Evolutionary conservation across 2,888 invertebrate genomes (phyloP), one percentile per base, ranked within the genome.

Genomic region (Lasius fuliginosus): DNA sequence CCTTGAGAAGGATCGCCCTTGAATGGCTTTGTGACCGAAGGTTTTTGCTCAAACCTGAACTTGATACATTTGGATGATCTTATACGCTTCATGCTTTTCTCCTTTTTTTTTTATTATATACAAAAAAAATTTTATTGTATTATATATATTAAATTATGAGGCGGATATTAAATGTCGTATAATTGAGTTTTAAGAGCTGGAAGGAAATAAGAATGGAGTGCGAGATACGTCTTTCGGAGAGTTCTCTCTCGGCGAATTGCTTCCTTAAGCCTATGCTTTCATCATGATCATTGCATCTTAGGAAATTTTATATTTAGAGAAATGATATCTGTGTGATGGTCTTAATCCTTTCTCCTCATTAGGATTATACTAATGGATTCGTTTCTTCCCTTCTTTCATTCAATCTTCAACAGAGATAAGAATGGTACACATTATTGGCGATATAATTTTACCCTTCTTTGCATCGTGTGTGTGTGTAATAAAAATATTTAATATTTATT

Each of bases 241-340:
- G 23, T 58, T 73, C 46, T 71, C 79, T 81, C 73, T 12, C 23
- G 73, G 73, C 79, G 73, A 81, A 46, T 60, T 73, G 79, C 79
- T 81, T 79, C 36, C 71, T 73, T 46, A 71, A 60, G 79, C 79
- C 33, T 81, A 60, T 73, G 79, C 79, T 71, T 73, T 81, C n/a
- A 73, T 46, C 79, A 81, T 81, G 33, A 27, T 46, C 60, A 81
- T 46, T 81, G 79, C 60, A 60, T 81, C 36, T 8, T 81, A 71
- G 73, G 60, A 30, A 53, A 68, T 40, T 77, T 77, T 60, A 81
- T 81, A 81, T 81, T 60, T 81, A 60, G 73, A 73, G 18, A 71
- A 49, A 60, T 73, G 46, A 73, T 71, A 79, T 69, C 33, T 71
- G 33, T 81, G 73, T 81, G 36, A 73, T 12, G 73, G n/a, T 73